A percentile compares a stretch with the other conserved stretches of the same genome.
Conservation (phyloP, 2,888 invertebrate species). For the Zele albiditarsus region DNA sequence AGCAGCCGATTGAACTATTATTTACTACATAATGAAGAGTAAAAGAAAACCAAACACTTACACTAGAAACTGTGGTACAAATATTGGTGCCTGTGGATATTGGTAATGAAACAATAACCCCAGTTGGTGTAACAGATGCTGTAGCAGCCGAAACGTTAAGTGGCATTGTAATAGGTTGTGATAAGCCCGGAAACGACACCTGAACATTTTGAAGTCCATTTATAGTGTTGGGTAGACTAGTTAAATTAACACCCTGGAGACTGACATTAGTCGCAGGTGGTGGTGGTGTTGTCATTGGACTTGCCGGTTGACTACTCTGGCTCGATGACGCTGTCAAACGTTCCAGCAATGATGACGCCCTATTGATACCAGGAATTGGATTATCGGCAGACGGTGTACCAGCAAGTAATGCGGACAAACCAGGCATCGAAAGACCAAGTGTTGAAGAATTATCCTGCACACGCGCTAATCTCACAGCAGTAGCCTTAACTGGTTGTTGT, state of each 20-base stretch:
- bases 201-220: conserved; percentile 87
- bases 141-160: conserved; percentile 82
- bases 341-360: conserved; percentile 74
- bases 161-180: conserved; percentile 89
- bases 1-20: too few species aligned
- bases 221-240: conserved; percentile 78
- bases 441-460: conserved; percentile 72
- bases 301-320: conserved; percentile 63
- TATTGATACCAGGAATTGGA: conserved; percentile 75
- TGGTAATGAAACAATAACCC: conserved; percentile 81
- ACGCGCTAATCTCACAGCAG: conserved; percentile 73
- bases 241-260: conserved; percentile 83
- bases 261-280: conserved; percentile 74
- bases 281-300: conserved; percentile 75
- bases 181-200: conserved; percentile 87
- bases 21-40: neutral
- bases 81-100: conserved; percentile 73
- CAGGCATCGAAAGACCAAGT: conserved; percentile 76
- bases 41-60: conserved; percentile 55
- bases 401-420: conserved; percentile 77
- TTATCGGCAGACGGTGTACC: conserved; percentile 78
- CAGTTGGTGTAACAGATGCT: conserved; percentile 74
- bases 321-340: conserved; percentile 75
- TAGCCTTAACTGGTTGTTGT: conserved; percentile 73
- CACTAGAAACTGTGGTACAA: conserved; percentile 71